Evolutionary conservation across 2,888 invertebrate genomes (phyloP), one percentile per base, ranked within the genome.

Genomic region (Eustalomyia histrio): DNA sequence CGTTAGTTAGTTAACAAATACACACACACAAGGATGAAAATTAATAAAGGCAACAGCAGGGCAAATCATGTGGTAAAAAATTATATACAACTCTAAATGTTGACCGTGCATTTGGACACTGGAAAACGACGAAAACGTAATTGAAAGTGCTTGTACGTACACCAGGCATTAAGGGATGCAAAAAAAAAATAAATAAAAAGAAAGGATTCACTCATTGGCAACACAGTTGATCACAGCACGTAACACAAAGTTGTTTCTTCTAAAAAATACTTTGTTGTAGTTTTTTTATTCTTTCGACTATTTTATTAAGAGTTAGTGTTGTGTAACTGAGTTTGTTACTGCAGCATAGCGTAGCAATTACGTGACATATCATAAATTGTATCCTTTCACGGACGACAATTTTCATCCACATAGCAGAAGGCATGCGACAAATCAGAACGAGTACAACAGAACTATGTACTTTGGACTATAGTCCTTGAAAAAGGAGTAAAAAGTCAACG

Each of bases 271-370:
- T 53, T 53, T 53, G 9, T 55, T 57, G 39, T 57, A 16, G 33
- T 53, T 63, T 55, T 43, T 55, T 1, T 18, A 14, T n/a, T 64
- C 10, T 61, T 61, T 35, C 5, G 33, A n/a, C 14, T 57, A 39
- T 12, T 52, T 16, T 17, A n/a, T 29, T 29, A 17, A 33, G 21
- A 69, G 57, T 65, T 53, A 61, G 57, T 75, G 53, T 75, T 60
- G 64, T 61, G 61, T 79, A 65, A 76, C 72, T 67, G 57, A 60
- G 67, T 74, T 75, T 82, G 68, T 81, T 82, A 76, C 81, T 83
- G 83, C 75, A 83, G 84, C 86, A 86, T 86, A 87, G 85, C 86
- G 86, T 86, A 78, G 86, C 88, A 87, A 89, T 88, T 87, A 87
- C 85, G 85, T 84, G 86, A 83, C 83, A 86, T 80, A 79, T 83